A percentile compares a stretch with the other conserved stretches of the same genome.
Evolutionary conservation across 2,797 vertebrate genomes (phyloP).

Genomic region (Chelon auratus): DNA sequence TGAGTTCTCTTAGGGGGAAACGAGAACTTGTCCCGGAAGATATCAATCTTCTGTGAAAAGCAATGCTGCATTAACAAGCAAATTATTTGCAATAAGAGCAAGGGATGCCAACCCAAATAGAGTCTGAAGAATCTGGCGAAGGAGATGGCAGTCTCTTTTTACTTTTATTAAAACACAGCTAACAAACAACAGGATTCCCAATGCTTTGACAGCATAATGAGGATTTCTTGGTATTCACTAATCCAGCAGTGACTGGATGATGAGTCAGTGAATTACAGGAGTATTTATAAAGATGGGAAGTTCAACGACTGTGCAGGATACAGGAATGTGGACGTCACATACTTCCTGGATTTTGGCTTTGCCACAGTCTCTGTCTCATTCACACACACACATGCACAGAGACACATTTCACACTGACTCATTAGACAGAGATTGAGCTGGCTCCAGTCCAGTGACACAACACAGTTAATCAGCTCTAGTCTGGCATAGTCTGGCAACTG

Average conservation of each 20-base stretch:
- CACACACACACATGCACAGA: not conserved
- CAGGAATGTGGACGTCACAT: conserved; percentile 33
- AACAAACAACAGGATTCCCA: not conserved
- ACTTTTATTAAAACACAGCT: not conserved
- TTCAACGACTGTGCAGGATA: conserved; percentile 37
- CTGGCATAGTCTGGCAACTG: conserved; percentile 23
- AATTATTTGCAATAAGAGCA: conserved; percentile 9
- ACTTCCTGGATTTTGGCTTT: conserved; percentile 50
- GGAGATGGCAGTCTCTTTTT: not conserved
- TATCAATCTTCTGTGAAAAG: conserved; percentile 13
- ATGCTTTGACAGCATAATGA: not conserved
- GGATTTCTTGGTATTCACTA: conserved; percentile 2
- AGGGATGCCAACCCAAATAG: not conserved
- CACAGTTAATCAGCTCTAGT: conserved; percentile 22
- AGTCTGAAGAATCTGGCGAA: conserved; percentile 5
- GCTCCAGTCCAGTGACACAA: conserved; percentile 39
- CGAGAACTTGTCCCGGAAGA: conserved; percentile 10
- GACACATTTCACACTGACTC: not conserved
- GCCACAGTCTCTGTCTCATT: conserved; percentile 17
- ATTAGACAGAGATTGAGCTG: conserved; percentile 39
- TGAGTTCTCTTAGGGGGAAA: not conserved
- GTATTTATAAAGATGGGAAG: conserved; percentile 27
- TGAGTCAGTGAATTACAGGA: conserved; percentile 35
- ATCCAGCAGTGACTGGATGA: conserved; percentile 13
- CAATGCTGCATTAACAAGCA: conserved; percentile 1